Conservation (phyloP, 2,113 vertebrate species). For the Syngnathus floridae region DNA sequence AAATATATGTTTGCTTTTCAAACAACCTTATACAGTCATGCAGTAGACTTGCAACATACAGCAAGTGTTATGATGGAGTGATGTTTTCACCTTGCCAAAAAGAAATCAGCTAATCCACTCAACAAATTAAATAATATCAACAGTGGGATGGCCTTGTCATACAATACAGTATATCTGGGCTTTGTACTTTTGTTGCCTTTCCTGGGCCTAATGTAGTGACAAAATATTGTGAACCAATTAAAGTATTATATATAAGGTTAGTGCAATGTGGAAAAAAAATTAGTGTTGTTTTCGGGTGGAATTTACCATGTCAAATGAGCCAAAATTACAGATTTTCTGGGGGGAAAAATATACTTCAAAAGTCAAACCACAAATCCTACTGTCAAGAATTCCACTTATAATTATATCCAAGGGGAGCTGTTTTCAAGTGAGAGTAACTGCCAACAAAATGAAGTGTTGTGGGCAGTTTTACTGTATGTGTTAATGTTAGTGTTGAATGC, state of each 20-base stretch:
- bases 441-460: background rate
- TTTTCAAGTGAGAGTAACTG: too few relatives aligned
- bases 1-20: slow-evolving; percentile 35
- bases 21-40: slow-evolving; percentile 25
- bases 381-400: too few relatives aligned
- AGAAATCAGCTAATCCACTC: slow-evolving; percentile 44
- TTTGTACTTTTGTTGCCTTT: slow-evolving; percentile 33
- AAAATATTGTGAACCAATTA: background rate
- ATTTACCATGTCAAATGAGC: background rate
- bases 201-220: slow-evolving; percentile 10
- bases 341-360: background rate
- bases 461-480: too few relatives aligned
- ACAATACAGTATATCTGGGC: slow-evolving; percentile 15
- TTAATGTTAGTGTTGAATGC: too few relatives aligned
- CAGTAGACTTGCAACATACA: slow-evolving; percentile 39
- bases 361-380: too few relatives aligned
- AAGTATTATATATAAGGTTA: background rate
- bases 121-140: slow-evolving; percentile 51
- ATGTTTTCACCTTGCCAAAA: slow-evolving; percentile 56
- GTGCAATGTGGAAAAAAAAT: background rate
- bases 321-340: background rate
- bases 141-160: background rate
- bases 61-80: slow-evolving; percentile 39
- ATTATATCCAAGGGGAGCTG: too few relatives aligned
- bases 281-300: background rate